Evolutionary conservation across 2,113 vertebrate genomes (phyloP).

Genomic region (Caranx melampygus): DNA sequence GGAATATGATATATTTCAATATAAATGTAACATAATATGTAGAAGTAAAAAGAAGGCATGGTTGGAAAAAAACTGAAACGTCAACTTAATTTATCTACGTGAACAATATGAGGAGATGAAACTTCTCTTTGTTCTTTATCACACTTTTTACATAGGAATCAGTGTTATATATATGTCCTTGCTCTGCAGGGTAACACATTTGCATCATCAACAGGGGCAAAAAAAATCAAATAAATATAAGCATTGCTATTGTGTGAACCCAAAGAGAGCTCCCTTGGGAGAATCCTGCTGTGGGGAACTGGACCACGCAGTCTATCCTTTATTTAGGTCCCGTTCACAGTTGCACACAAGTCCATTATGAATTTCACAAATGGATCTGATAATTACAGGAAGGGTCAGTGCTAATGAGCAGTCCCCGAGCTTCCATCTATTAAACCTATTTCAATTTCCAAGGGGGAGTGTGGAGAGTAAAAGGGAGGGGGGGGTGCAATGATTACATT

Average conservation of each 20-base stretch:
- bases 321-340: slow-evolving; percentile 75
- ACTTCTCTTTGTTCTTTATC: neutral
- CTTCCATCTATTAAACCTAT: slow-evolving; percentile 83
- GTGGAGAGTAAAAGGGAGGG: slow-evolving; percentile 5
- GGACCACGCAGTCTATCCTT: slow-evolving; percentile 76
- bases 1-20: slow-evolving; percentile 40
- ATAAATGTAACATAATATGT: slow-evolving; percentile 29
- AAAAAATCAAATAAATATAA: slow-evolving; percentile 50
- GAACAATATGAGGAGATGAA: slow-evolving; percentile 11
- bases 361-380: slow-evolving; percentile 86
- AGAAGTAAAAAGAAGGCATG: slow-evolving; percentile 6
- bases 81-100: slow-evolving; percentile 15
- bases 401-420: slow-evolving; percentile 79
- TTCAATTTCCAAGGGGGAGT: slow-evolving; percentile 78
- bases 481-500: slow-evolving; percentile 72
- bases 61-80: neutral
- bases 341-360: slow-evolving; percentile 82
- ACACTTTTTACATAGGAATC: slow-evolving; percentile 1
- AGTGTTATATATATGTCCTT: slow-evolving; percentile 15
- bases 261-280: slow-evolving; percentile 63
- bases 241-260: slow-evolving; percentile 63
- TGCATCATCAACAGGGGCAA: slow-evolving; percentile 36
- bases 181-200: slow-evolving; percentile 34
- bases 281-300: slow-evolving; percentile 62
- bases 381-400: slow-evolving; percentile 84